These are phyloP conservation scores for Platysternon megacephalum DNA, from an alignment of 2,113 vertebrate species.

Conservation along the genomic window DNA sequence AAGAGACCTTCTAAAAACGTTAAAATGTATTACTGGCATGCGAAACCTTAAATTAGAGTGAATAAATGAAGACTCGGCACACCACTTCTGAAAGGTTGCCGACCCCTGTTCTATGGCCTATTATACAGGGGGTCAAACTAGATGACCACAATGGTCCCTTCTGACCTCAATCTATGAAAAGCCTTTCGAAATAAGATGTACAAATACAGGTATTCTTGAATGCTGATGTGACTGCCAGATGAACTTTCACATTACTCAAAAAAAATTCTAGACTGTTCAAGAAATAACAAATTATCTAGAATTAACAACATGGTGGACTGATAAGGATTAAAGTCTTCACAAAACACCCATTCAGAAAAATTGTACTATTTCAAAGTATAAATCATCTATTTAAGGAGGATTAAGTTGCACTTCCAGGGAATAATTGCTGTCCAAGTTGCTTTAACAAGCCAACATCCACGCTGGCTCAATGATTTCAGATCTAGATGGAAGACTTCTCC, in stretches of 20 bases:
- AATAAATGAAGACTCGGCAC: too few relatives aligned
- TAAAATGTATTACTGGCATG: too few relatives aligned
- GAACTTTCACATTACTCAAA: not conserved
- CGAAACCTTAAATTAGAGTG: too few relatives aligned
- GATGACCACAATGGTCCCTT: too few relatives aligned
- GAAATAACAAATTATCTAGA: not conserved
- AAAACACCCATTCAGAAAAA: not conserved
- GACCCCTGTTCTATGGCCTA: too few relatives aligned
- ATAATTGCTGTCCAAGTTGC: too few relatives aligned
- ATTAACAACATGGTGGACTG: not conserved
- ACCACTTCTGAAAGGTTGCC: too few relatives aligned
- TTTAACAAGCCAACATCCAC: too few relatives aligned
- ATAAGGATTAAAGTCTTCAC: not conserved
- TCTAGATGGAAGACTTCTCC: not conserved
- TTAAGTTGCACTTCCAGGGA: not conserved
- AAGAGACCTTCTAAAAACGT: too few relatives aligned
- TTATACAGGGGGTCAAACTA: too few relatives aligned
- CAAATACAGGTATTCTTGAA: not conserved
- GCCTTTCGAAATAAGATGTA: not conserved
- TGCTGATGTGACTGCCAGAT: not conserved
- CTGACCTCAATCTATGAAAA: too few relatives aligned
- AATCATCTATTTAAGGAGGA: not conserved
- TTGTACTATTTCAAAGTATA: not conserved
- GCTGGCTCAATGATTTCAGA: not conserved
- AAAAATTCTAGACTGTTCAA: not conserved